Conservation (phyloP, 2,888 invertebrate species). For the Apamea epomidion region DNA sequence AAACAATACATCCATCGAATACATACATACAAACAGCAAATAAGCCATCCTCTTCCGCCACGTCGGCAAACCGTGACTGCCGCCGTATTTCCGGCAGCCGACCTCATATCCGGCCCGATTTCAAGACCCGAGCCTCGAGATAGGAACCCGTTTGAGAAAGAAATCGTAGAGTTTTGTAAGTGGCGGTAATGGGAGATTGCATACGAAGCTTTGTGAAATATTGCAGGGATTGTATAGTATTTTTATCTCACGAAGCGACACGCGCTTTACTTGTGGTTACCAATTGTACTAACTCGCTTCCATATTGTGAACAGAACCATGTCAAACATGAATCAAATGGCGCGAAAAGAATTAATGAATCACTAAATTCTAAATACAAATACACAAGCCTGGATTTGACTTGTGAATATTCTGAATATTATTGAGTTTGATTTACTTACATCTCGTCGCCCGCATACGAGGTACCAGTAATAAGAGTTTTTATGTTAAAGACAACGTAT, state of each 20-base stretch:
- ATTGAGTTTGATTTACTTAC: not conserved
- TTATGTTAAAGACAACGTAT: too few relatives aligned
- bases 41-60: conserved; percentile 21
- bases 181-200: conserved; percentile 16
- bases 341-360: too few relatives aligned
- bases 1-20: conserved; percentile 11
- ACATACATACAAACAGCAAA: not conserved
- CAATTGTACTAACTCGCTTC: not conserved
- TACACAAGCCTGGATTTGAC: too few relatives aligned
- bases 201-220: not conserved
- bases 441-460: not conserved
- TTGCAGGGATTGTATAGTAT: not conserved
- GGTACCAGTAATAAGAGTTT: not conserved
- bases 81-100: conserved; percentile 49
- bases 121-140: conserved; percentile 15
- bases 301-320: too few relatives aligned
- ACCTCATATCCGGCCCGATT: conserved; percentile 57
- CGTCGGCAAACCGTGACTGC: conserved; percentile 10
- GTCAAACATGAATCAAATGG: too few relatives aligned
- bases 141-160: conserved; percentile 27
- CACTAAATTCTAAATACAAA: too few relatives aligned
- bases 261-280: not conserved
- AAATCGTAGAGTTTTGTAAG: conserved; percentile 23
- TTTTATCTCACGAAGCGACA: not conserved
- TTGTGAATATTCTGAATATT: not conserved